These are phyloP conservation scores for Cylas formicarius DNA, from an alignment of 1,140 invertebrate species.

Conservation along the genomic window DNA sequence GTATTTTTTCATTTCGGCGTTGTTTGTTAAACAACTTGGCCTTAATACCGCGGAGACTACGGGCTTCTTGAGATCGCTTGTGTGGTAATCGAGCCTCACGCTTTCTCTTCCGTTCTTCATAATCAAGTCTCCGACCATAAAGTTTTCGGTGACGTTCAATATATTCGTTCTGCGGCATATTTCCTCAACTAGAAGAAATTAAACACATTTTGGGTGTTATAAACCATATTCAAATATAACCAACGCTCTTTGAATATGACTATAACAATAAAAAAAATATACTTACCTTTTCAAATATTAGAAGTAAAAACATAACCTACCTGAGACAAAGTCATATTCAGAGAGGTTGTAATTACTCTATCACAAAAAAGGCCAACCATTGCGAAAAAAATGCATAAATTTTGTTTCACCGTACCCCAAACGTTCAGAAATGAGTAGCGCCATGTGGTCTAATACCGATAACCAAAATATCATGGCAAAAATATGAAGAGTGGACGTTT, in stretches of 20 bases:
- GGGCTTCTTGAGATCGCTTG: slow-evolving; percentile 81
- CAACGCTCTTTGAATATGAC: slow-evolving; percentile 37
- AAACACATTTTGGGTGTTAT: slow-evolving; percentile 11
- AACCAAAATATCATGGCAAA: background rate
- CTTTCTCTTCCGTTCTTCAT: slow-evolving; percentile 96
- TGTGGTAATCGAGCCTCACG: slow-evolving; percentile 89
- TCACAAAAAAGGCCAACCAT: background rate
- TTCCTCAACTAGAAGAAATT: slow-evolving; percentile 32
- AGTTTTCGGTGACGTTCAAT: slow-evolving; percentile 96
- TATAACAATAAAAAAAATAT: slow-evolving; percentile 22
- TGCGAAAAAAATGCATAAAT: slow-evolving; percentile 8
- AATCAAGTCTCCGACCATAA: slow-evolving; percentile 91
- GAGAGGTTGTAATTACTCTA: slow-evolving; percentile 18
- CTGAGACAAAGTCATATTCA: slow-evolving; percentile 37
- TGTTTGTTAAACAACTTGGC: slow-evolving; percentile 98
- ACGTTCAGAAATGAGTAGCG: slow-evolving; percentile 1
- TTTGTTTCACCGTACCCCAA: no score
- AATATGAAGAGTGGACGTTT: slow-evolving; percentile 4
- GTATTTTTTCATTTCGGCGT: slow-evolving; percentile 94
- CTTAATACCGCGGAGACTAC: slow-evolving; percentile 89
- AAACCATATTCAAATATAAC: slow-evolving; percentile 32
- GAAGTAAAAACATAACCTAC: slow-evolving; percentile 12
- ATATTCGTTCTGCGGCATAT: slow-evolving; percentile 99
- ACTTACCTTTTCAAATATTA: slow-evolving; percentile 24
- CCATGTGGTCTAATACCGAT: slow-evolving; percentile 6